Base-by-base conservation (phyloP, 2,888 invertebrate species). In the Phaedon cochleariae region DNA sequence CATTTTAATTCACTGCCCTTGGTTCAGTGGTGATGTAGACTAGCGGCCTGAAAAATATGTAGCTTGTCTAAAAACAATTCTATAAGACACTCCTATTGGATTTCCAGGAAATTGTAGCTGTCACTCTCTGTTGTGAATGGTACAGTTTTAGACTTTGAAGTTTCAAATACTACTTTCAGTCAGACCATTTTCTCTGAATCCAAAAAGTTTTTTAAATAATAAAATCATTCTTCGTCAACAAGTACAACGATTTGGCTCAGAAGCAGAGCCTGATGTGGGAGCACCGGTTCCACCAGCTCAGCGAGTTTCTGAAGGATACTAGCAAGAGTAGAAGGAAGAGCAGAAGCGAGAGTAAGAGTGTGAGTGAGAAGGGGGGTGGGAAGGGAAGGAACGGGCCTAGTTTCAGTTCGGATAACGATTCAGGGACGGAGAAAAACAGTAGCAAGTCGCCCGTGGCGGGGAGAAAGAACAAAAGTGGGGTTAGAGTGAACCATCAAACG, bases 221-320 rank as follows among this genome's bases (percentile, higher is more conserved):
- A n/a, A n/a, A n/a, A n/a, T n/a, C n/a, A n/a, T n/a, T n/a, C 6
- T 96, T 97, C 82, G 86, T 91, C 59, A 85, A 88, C 52, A 90
- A 91, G 84, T 90, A 94, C 83, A 89, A 91, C 0, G 96, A 96
- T 59, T 87, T 96, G 1, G 89, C 91, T 0, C 91, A 94, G 76
- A 86, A 95, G 4, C 96, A 96, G 80, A 89, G 91, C 73, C 84
- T 91, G 70, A 88, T 93, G 67, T 96, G 96, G 93, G 90, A 91
- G 48, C 88, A 90, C 17, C 89, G 90, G 55, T 89, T 88, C 72
- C 88, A 80, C 52, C 83, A 83, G 64, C 71, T 83, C 29, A 75
- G 74, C 61, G 79, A 79, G 55, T 81, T 78, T 72, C 71, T 83
- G 26, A 79, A 73, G 53, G 79, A 80, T 58, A 77, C 72, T 29